phyloP scores from a whole-genome alignment of 2,113 vertebrate species.

The Tyrannus savana region DNA sequence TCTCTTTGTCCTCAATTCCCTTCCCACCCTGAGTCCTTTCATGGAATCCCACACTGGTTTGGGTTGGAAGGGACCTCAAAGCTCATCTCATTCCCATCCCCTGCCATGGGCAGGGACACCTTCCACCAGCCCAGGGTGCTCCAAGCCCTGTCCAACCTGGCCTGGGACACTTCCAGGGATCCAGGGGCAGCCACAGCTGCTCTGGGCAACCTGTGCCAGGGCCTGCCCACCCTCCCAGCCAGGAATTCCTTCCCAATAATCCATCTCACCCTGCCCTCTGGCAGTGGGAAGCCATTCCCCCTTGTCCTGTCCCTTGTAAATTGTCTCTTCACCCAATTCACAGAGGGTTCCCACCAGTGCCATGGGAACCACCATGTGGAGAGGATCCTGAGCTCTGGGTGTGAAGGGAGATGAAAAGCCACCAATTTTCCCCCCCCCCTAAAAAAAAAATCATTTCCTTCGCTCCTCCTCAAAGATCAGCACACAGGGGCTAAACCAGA shows the following conservation, averaged over 20 bases:
- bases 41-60: background rate
- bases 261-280: background rate
- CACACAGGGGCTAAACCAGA: background rate
- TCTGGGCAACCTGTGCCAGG: background rate
- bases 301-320: background rate
- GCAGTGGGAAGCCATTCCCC: background rate
- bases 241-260: background rate
- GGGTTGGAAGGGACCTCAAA: background rate
- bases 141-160: background rate
- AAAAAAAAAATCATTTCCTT: background rate
- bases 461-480: background rate
- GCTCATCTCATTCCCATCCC: fast-evolving
- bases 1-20: background rate
- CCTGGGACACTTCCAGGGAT: background rate
- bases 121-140: background rate
- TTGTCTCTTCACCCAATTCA: background rate
- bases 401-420: background rate
- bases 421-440: background rate
- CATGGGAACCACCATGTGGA: fast-evolving
- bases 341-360: background rate
- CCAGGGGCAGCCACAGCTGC: background rate
- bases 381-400: background rate
- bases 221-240: background rate
- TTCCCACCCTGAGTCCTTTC: background rate
- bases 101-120: background rate